These are phyloP conservation scores for Carassius auratus DNA, from an alignment of 2,113 vertebrate species.

Conservation along the genomic window DNA sequence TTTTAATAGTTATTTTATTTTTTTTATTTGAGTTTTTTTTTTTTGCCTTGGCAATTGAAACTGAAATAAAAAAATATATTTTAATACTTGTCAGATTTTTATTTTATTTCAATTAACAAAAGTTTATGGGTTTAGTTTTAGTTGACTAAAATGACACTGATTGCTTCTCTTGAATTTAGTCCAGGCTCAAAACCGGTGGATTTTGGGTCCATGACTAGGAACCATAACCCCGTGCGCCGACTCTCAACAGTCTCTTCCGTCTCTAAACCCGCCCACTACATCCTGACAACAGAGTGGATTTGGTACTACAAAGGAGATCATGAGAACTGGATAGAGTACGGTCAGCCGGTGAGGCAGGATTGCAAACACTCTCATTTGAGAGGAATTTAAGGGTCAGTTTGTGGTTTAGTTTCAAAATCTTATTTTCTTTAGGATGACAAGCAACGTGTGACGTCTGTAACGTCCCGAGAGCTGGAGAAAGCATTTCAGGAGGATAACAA, in stretches of 20 bases:
- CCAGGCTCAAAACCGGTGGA: conserved; percentile 51
- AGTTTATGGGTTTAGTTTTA: background rate
- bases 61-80: background rate
- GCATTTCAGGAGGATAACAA: conserved; percentile 68
- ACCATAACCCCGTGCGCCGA: conserved; percentile 60
- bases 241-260: conserved; percentile 70
- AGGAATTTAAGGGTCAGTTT: background rate
- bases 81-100: background rate
- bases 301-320: conserved; percentile 74
- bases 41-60: background rate
- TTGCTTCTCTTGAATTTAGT: conserved; percentile 39
- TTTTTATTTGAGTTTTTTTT: background rate
- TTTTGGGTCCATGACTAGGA: conserved; percentile 65
- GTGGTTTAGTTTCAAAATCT: conserved; percentile 3
- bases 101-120: background rate
- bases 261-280: conserved; percentile 65
- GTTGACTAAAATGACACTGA: background rate
- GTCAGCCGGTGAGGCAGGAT: conserved; percentile 64
- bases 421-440: conserved; percentile 67
- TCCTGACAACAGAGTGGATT: conserved; percentile 71
- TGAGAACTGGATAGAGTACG: conserved; percentile 72
- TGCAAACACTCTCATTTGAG: background rate
- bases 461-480: conserved; percentile 79
- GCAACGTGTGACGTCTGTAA: conserved; percentile 72
- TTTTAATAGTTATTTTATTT: no score